Evolutionary conservation across 30 jellyfish, hydroid and myxozoan genomes (phyloP).

Genomic region (Catostylus mosaicus): DNA sequence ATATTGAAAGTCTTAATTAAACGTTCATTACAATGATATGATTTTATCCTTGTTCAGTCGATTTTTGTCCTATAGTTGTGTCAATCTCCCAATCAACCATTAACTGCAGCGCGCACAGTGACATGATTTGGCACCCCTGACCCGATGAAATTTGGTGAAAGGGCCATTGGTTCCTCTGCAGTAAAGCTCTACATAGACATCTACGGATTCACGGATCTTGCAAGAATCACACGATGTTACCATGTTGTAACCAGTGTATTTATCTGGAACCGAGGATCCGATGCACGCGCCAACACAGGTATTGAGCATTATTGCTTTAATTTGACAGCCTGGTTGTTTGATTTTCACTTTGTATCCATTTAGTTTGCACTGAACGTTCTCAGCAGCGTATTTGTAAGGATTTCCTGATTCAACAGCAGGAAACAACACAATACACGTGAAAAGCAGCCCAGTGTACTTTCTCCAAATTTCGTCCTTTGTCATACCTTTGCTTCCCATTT

Average conservation of each 20-base stretch:
- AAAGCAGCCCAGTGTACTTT: neutral
- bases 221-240: slow-evolving; percentile 16
- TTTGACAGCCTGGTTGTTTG: slow-evolving; percentile 13
- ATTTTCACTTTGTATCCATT: slow-evolving; percentile 23
- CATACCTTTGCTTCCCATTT: neutral
- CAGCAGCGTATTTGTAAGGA: slow-evolving; percentile 43
- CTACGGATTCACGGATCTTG: slow-evolving; percentile 31
- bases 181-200: slow-evolving; percentile 25
- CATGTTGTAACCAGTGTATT: neutral
- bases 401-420: slow-evolving; percentile 5
- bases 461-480: neutral
- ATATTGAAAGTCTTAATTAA: too few relatives aligned
- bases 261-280: slow-evolving; percentile 30
- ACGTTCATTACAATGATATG: too few relatives aligned
- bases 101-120: slow-evolving; percentile 18
- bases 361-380: slow-evolving; percentile 19
- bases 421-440: neutral
- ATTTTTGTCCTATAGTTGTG: too few relatives aligned
- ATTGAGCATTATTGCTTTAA: slow-evolving; percentile 35
- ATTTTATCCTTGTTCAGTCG: too few relatives aligned
- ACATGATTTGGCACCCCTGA: slow-evolving; percentile 49
- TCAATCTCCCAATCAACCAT: neutral
- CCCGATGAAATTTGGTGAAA: slow-evolving; percentile 16
- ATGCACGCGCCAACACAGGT: slow-evolving; percentile 56
- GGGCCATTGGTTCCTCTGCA: slow-evolving; percentile 23